Base-by-base conservation (phyloP, 2,888 invertebrate species). In the Belgica antarctica region DNA sequence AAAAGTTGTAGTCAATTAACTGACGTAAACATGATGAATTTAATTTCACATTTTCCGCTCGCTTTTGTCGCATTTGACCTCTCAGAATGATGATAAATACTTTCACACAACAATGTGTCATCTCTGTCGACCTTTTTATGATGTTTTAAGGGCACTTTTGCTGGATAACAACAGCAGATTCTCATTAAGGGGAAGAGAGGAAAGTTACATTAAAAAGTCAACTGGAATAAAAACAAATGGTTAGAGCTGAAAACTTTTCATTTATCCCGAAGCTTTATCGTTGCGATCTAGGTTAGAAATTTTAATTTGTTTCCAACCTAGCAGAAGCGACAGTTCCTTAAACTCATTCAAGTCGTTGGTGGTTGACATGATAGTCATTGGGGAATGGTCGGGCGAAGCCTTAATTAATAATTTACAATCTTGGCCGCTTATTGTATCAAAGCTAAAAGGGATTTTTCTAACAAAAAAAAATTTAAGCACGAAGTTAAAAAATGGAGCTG, bases 171-270 rank as follows among this genome's bases (percentile, higher is more conserved):
- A 8, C 52, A 52, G 5, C 52, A 19, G 22, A 52, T 52, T 66
- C 47, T 66, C 47, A 47, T 66, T 66, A 66, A 46, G 22, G 7
- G 15, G 41, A 41, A 41, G 41, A 12, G 17, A 19, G 17, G 7
- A 46, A 7, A 25, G 47, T n/a, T 15, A 66, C 65, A 66, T 66
- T 66, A 66, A 66, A 66, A 66, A 66, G 65, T 66, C 65, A 66
- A 27, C 46, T 66, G 25, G 47, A 66, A 66, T 66, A 66, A 66
- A 66, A 47, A 66, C 46, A 66, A 66, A 66, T 66, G 65, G 47
- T 22, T 66, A n/a, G n/a, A n/a, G n/a, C n/a, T 47, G 52, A 52
- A 7, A 52, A 52, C 17, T 17, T 52, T 52, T 52, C 52, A 52
- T 17, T 22, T 22, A 22, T 22, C 3, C 52, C 34, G 5, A 10